phyloP scores from a whole-genome alignment of 2,113 vertebrate species.

The Cynopterus brachyotis region DNA sequence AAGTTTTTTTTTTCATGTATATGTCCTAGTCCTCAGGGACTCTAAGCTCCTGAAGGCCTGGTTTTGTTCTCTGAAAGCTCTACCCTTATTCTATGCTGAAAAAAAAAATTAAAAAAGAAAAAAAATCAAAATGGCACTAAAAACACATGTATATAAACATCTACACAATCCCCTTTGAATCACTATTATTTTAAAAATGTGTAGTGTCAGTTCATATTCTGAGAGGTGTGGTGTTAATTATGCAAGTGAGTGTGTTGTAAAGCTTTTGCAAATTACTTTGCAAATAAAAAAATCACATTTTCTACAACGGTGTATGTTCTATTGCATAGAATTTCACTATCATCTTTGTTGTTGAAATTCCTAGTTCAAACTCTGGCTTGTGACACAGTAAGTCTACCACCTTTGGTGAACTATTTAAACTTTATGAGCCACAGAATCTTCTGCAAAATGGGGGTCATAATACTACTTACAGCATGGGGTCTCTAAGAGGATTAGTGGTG shows the following conservation, averaged over 20 bases:
- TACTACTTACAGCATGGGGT: neutral
- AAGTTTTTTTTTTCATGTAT: neutral
- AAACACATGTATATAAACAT: neutral
- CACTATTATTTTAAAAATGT: neutral
- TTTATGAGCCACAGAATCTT: neutral
- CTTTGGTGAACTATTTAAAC: neutral
- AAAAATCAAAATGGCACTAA: neutral
- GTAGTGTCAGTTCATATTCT: neutral
- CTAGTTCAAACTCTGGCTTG: neutral
- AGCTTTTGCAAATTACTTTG: neutral
- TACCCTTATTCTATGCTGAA: neutral
- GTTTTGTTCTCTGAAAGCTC: neutral
- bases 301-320: neutral
- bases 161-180: neutral
- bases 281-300: neutral
- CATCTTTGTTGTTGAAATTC: neutral
- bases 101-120: neutral
- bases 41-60: neutral
- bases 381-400: neutral
- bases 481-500: neutral
- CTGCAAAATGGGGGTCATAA: neutral
- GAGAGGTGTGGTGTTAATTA: neutral
- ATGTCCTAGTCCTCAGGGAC: neutral
- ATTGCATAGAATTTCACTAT: neutral
- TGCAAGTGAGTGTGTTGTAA: neutral